phyloP scores from a whole-genome alignment of 2,888 invertebrate species.

The Ptychoptera albimana region DNA sequence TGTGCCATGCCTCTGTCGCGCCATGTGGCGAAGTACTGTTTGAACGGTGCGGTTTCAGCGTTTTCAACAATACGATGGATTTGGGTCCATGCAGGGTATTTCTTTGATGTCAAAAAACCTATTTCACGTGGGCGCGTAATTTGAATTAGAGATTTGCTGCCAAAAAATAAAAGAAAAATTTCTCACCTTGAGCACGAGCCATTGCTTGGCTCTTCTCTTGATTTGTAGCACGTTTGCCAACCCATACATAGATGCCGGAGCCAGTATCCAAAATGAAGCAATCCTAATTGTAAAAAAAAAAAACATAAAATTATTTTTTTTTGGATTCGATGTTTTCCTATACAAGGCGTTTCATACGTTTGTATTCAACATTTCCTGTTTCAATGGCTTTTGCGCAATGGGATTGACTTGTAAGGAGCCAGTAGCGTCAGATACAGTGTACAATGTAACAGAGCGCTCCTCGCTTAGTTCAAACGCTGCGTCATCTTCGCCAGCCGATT shows the following conservation, averaged over 20 bases:
- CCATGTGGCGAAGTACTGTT: conserved; percentile 77
- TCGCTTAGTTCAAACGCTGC: conserved; percentile 51
- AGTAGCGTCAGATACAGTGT: conserved; percentile 52
- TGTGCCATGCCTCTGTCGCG: conserved; percentile 46
- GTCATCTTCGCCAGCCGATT: conserved; percentile 59
- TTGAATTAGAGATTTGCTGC: conserved; percentile 1
- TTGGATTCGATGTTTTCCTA: background rate
- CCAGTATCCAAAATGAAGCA: conserved; percentile 68
- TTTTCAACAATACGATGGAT: conserved; percentile 58
- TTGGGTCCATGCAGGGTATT: conserved; percentile 59
- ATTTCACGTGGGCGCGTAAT: too few species aligned
- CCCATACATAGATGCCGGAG: conserved; percentile 72
- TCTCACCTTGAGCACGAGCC: conserved; percentile 43
- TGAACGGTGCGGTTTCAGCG: conserved; percentile 73
- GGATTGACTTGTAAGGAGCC: conserved; percentile 49
- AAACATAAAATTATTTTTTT: background rate
- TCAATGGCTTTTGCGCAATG: conserved; percentile 52
- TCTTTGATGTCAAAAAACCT: conserved; percentile 43
- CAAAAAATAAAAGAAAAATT: background rate
- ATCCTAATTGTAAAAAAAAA: conserved; percentile 34
- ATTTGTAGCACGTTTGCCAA: conserved; percentile 55
- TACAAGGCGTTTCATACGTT: conserved; percentile 3
- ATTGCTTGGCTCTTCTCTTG: conserved; percentile 61
- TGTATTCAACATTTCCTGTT: conserved; percentile 39
- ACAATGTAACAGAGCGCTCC: conserved; percentile 45